These are phyloP conservation scores for Cantharis lateralis DNA, from an alignment of 2,888 invertebrate genomes.

Conservation along the genomic window DNA sequence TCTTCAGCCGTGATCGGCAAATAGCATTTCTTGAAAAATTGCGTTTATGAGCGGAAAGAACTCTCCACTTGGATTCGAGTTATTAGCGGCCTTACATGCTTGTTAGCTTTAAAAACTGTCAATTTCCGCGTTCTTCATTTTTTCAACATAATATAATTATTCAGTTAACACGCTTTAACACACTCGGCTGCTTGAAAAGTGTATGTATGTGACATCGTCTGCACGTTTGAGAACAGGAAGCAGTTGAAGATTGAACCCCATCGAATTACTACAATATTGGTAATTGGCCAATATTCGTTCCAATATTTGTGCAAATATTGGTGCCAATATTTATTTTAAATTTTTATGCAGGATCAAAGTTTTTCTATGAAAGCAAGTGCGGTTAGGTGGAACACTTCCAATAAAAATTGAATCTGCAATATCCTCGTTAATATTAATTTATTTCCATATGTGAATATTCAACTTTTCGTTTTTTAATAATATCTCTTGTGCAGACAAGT, in stretches of 20 bases:
- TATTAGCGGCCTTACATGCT: background rate
- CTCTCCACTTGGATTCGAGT: background rate
- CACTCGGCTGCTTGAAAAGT: background rate
- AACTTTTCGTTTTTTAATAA: background rate
- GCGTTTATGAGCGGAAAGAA: background rate
- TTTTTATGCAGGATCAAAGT: background rate
- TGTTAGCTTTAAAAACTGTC: background rate
- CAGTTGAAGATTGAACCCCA: no score
- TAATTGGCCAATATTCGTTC: no score
- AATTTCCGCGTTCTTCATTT: background rate
- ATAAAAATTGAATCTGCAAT: background rate
- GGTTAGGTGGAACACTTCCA: background rate
- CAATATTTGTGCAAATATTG: no score
- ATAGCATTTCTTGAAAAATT: background rate
- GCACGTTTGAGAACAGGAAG: no score
- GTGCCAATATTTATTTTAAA: no score
- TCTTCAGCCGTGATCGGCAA: no score
- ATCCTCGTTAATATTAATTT: background rate
- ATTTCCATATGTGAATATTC: background rate
- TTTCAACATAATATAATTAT: background rate
- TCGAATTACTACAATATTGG: no score
- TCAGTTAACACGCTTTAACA: background rate
- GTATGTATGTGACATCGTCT: background rate
- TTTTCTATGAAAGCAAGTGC: background rate
- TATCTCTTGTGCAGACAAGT: background rate